Percentiles rank a stretch among this genome's conserved stretches.
Evolutionary conservation across 2,113 vertebrate species (phyloP).

Genomic region (Circaetus cinerascens): DNA sequence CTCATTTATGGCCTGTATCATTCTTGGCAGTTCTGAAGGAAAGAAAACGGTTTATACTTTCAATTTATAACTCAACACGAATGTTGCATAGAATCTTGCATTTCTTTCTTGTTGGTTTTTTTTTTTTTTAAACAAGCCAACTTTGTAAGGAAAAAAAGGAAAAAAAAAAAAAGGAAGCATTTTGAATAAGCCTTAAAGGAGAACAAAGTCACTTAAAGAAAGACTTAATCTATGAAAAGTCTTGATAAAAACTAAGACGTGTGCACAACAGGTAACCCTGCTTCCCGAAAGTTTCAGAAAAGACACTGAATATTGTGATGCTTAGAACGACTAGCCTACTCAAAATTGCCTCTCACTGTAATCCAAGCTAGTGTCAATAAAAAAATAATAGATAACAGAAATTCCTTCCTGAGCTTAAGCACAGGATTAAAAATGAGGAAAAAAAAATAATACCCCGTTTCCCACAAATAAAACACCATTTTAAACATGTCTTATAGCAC

Average conservation of each 20-base stretch:
- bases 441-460: neutral
- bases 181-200: conserved; percentile 59
- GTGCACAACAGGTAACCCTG: conserved; percentile 69
- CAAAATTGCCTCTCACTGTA: neutral
- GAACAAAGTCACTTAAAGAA: conserved; percentile 41
- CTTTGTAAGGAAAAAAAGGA: conserved; percentile 36
- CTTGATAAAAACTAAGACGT: neutral
- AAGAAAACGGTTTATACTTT: conserved; percentile 75
- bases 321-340: neutral
- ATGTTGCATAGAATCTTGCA: conserved; percentile 91
- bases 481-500: conserved; percentile 5
- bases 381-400: neutral
- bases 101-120: conserved; percentile 21
- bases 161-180: conserved; percentile 36
- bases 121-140: conserved; percentile 57
- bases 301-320: conserved; percentile 17
- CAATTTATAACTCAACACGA: conserved; percentile 72
- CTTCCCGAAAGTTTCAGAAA: conserved; percentile 66
- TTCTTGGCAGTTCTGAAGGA: conserved; percentile 76
- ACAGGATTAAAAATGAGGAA: conserved; percentile 9
- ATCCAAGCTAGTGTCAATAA: neutral
- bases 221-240: conserved; percentile 16
- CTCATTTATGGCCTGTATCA: conserved; percentile 73
- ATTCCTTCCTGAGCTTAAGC: conserved; percentile 32
- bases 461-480: conserved; percentile 19